A percentile compares a stretch with the other conserved stretches of the same genome.
Evolutionary conservation across 2,888 invertebrate species (phyloP).

Genomic region (Trissonchulus sp.): DNA sequence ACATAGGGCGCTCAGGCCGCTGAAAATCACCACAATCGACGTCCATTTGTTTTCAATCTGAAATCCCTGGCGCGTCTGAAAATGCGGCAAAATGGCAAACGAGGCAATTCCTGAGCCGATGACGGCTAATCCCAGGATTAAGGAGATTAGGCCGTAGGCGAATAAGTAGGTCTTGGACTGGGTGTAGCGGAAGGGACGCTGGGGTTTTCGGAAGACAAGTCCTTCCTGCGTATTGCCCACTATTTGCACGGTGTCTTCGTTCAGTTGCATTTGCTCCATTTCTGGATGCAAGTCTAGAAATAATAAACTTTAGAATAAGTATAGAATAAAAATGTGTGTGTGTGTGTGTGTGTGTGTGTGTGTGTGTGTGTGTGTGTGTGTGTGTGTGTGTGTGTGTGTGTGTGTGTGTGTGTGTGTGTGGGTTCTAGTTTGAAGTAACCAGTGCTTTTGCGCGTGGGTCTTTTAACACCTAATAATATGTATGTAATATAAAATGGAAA

Average conservation of each 20-base stretch:
- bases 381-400: too few species aligned
- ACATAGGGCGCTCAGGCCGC: constrained; percentile 18
- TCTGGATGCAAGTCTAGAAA: too few species aligned
- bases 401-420: too few species aligned
- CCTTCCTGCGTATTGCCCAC: not conserved
- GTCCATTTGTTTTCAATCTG: constrained; percentile 31
- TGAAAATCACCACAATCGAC: constrained; percentile 24
- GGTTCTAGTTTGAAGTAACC: too few species aligned
- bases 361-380: too few species aligned
- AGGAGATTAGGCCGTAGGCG: constrained; percentile 2
- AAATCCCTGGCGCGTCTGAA: constrained; percentile 19
- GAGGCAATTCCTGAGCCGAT: constrained; percentile 21
- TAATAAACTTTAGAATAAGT: too few species aligned
- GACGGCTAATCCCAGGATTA: constrained; percentile 23
- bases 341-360: too few species aligned
- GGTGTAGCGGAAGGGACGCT: not conserved
- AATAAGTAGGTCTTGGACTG: not conserved
- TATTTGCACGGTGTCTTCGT: not conserved
- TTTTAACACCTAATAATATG: too few species aligned
- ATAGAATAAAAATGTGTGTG: too few species aligned
- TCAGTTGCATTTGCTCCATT: too few species aligned
- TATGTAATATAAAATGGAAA: too few species aligned
- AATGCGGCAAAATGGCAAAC: constrained; percentile 18
- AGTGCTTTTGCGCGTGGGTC: too few species aligned
- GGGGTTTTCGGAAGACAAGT: not conserved